Evolutionary conservation across 2,797 vertebrate species (phyloP).

Genomic region (Trachurus trachurus): DNA sequence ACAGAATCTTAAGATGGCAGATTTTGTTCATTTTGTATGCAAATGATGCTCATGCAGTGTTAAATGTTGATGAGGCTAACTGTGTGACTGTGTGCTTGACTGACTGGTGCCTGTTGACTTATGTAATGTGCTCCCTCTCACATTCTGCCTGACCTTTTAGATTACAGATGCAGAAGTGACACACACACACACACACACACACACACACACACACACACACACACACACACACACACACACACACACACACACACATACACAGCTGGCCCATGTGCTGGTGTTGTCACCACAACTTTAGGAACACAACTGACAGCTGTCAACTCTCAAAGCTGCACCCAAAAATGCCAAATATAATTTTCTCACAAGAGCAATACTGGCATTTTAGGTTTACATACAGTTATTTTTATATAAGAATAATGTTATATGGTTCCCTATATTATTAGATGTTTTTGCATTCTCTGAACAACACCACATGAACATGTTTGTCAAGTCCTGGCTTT

Average conservation of each 20-base stretch:
- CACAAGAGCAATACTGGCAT: neutral
- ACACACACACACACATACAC: neutral
- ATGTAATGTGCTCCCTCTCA: neutral
- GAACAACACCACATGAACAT: no score
- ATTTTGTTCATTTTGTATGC: neutral
- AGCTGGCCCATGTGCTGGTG: neutral
- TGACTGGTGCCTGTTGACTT: constrained; percentile 14
- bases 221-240: no score
- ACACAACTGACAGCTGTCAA: neutral
- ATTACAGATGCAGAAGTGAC: neutral
- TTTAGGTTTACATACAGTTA: neutral
- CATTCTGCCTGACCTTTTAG: neutral
- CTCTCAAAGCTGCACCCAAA: neutral
- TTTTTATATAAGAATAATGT: neutral
- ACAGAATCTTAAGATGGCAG: neutral
- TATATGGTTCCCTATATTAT: no score
- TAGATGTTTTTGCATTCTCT: neutral
- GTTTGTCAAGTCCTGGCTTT: no score
- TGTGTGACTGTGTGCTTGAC: constrained; percentile 12
- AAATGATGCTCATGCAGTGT: neutral
- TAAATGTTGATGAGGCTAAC: constrained; percentile 14
- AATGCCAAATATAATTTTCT: neutral
- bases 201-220: no score
- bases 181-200: constrained; percentile 11
- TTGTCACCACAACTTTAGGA: neutral